Base-by-base conservation (phyloP, 2,797 vertebrate genomes). In the Antrozous pallidus region DNA sequence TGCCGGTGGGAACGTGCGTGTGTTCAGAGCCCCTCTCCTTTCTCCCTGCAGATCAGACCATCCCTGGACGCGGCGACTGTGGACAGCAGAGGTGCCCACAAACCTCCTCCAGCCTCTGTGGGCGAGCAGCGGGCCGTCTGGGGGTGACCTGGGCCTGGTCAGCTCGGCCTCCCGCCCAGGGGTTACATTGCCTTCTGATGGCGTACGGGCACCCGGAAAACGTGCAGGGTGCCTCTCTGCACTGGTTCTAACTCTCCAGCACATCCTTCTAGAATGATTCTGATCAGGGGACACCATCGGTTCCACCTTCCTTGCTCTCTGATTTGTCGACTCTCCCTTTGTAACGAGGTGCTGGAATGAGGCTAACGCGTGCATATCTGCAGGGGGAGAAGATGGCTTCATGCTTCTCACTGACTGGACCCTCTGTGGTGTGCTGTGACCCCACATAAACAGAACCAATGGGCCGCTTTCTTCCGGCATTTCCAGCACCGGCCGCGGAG, bases 201-300 rank as follows among this genome's bases (percentile, higher is more conserved):
- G 90, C 75, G 45, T 26, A 11, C 31, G 11, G 69, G 8, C 71
- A 78, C 77, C 9, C 75, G 79, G 9, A 84, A 77, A 77, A 28
- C 4, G 26, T 28, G 96, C 83, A 78, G 12, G 67, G 9, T 71
- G 84, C 24, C 24, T 1, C 82, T 74, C 70, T 40, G 51, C 88
- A 61, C 88, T 5, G 49, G 83, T 49, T 93, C 80, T 80, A 87
- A 77, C 0, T 22, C 87, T 95, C 95, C 1, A 1, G 92, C 88
- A 45, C 93, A 96, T 96, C 95, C 93, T 96, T 97, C 94, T 36
- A 94, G 89, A 85, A 54, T 83, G 96, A 97, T 3, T 74, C 95
- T 97, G 97, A 97, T 97, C 96, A 97, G 94, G 97, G 96, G 86
- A 51, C 95, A 97, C 96, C 90, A 97, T 96, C 95, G 96, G 96